Percentiles rank a stretch among this genome's conserved stretches.
phyloP scores from a whole-genome alignment of 1,140 invertebrate species.

The Aphelinus atriplicis region DNA sequence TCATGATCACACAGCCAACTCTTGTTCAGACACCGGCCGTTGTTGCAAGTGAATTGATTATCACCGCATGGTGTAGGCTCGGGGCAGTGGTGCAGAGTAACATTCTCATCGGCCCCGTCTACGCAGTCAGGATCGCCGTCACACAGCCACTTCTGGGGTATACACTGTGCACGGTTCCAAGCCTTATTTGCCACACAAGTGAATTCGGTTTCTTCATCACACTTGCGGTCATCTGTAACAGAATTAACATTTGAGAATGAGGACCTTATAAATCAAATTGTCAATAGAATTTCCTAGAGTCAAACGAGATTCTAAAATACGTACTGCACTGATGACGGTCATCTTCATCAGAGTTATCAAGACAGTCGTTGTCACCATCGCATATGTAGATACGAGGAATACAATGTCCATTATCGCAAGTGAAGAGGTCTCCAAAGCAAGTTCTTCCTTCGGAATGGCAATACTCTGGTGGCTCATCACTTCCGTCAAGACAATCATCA shows the following conservation, averaged over 20 bases:
- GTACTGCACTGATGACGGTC: slow-evolving; percentile 89
- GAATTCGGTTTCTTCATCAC: slow-evolving; percentile 91
- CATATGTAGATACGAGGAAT: slow-evolving; percentile 97
- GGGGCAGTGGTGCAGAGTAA: slow-evolving; percentile 83
- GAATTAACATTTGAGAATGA: background rate
- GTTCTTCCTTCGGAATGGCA: slow-evolving; percentile 94
- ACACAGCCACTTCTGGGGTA: slow-evolving; percentile 93
- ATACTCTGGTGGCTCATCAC: slow-evolving; percentile 90
- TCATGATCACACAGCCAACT: slow-evolving; percentile 88
- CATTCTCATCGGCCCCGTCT: slow-evolving; percentile 95
- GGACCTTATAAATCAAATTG: background rate
- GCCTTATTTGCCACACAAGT: slow-evolving; percentile 89
- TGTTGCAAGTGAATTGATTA: slow-evolving; percentile 90
- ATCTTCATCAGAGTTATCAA: slow-evolving; percentile 93
- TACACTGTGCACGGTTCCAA: slow-evolving; percentile 92
- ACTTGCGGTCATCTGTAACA: slow-evolving; percentile 81
- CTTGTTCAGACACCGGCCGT: slow-evolving; percentile 86
- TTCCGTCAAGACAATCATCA: slow-evolving; percentile 89
- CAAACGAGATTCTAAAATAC: slow-evolving; percentile 52
- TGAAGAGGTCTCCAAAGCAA: slow-evolving; percentile 94
- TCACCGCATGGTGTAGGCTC: slow-evolving; percentile 82
- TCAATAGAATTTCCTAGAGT: background rate
- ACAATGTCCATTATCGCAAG: slow-evolving; percentile 96
- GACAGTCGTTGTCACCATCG: slow-evolving; percentile 94
- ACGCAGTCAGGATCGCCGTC: slow-evolving; percentile 96